A percentile compares a stretch with the other conserved stretches of the same genome.
phyloP scores from a whole-genome alignment of 2,797 vertebrate genomes.

The Crocidura indochinensis region DNA sequence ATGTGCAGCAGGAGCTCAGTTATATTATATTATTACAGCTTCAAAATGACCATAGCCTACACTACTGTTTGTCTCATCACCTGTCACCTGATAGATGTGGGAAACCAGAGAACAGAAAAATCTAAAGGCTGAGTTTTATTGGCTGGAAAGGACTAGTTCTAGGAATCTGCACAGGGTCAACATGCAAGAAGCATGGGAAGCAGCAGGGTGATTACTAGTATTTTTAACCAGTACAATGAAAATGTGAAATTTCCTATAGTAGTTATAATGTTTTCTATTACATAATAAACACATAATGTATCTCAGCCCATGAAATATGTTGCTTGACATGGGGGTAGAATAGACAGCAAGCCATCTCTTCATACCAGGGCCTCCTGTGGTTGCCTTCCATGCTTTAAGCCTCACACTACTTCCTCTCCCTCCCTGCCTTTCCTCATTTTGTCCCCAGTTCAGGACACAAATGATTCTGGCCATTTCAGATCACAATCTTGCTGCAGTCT shows the following conservation, averaged over 20 bases:
- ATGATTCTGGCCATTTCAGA: slow-evolving; percentile 81
- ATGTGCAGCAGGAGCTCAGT: neutral
- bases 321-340: slow-evolving; percentile 29
- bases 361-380: neutral
- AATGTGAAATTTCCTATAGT: slow-evolving; percentile 62
- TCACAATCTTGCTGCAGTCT: slow-evolving; percentile 74
- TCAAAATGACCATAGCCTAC: neutral
- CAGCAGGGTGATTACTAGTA: slow-evolving; percentile 6
- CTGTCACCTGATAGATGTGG: neutral
- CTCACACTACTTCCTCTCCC: slow-evolving; percentile 52
- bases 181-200: slow-evolving; percentile 3
- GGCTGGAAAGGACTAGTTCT: slow-evolving; percentile 34
- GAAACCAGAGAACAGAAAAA: slow-evolving; percentile 35
- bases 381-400: slow-evolving; percentile 45
- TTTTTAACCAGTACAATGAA: slow-evolving; percentile 50
- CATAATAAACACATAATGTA: slow-evolving; percentile 49
- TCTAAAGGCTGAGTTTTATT: slow-evolving; percentile 57
- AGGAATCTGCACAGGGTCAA: neutral
- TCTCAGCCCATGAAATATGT: slow-evolving; percentile 26
- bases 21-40: neutral
- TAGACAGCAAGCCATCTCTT: neutral
- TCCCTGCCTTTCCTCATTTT: neutral
- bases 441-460: slow-evolving; percentile 65
- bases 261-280: slow-evolving; percentile 76
- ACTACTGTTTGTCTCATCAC: slow-evolving; percentile 1